A percentile compares a stretch with the other conserved stretches of the same genome.
These are phyloP conservation scores for Miichthys miiuy DNA, from an alignment of 2,797 vertebrate species.

Conservation along the genomic window DNA sequence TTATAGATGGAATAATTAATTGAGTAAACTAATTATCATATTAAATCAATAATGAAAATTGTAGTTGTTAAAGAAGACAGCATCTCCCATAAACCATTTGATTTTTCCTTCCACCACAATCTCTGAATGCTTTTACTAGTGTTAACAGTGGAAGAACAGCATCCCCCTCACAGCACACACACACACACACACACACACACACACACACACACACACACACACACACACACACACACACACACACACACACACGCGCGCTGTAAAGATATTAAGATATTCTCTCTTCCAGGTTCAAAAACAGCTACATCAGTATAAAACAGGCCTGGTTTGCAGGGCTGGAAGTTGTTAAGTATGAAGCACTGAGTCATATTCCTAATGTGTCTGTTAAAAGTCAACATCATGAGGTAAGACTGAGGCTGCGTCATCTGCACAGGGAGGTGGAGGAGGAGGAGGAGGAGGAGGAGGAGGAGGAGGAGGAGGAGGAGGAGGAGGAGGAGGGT, in stretches of 20 bases:
- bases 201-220: too few relatives aligned
- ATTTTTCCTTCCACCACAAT: neutral
- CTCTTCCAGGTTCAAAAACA: neutral
- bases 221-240: too few relatives aligned
- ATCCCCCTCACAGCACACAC: too few relatives aligned
- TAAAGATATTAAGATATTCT: neutral
- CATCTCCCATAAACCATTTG: neutral
- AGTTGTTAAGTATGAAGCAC: slow-evolving; percentile 38
- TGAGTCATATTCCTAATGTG: slow-evolving; percentile 59
- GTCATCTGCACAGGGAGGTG: slow-evolving; percentile 33
- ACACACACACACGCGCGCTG: neutral
- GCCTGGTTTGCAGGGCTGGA: slow-evolving; percentile 29
- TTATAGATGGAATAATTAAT: too few relatives aligned
- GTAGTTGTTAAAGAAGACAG: neutral
- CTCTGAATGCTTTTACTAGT: neutral
- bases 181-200: too few relatives aligned
- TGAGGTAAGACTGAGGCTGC: slow-evolving; percentile 59
- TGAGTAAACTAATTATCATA: too few relatives aligned
- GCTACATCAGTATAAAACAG: neutral
- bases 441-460: slow-evolving; percentile 5
- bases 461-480: slow-evolving; percentile 25
- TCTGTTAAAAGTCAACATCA: slow-evolving; percentile 43
- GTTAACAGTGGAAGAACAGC: too few relatives aligned
- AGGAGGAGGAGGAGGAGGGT: slow-evolving; percentile 39
- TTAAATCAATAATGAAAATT: too few relatives aligned